Conservation (phyloP, 2,113 vertebrate genomes). For the Herpailurus yagouaroundi region DNA sequence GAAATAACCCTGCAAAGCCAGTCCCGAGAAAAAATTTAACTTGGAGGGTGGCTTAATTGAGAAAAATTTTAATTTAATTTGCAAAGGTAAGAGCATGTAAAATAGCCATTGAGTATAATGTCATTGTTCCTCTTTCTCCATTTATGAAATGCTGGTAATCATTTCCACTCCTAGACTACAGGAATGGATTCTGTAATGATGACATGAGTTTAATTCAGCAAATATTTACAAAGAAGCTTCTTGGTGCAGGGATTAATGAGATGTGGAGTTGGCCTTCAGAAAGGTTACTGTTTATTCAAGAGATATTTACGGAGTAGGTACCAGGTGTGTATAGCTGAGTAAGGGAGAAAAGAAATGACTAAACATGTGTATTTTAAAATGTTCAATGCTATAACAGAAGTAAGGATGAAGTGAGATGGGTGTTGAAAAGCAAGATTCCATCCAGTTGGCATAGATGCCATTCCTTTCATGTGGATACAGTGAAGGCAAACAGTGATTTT, state of each 20-base stretch:
- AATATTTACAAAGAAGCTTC: neutral
- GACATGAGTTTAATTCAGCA: conserved; percentile 1
- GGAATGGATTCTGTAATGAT: neutral
- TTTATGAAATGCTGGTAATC: neutral
- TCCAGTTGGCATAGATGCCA: neutral
- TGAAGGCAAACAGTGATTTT: neutral
- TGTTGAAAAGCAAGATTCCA: neutral
- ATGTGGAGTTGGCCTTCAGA: neutral
- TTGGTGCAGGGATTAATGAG: neutral
- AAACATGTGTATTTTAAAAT: neutral
- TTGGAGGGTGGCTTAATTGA: neutral
- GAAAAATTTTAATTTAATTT: conserved; percentile 34
- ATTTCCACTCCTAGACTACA: neutral
- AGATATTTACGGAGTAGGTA: neutral
- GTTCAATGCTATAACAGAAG: neutral
- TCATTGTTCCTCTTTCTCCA: neutral
- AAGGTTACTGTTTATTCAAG: neutral
- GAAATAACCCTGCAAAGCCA: neutral
- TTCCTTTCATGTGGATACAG: neutral
- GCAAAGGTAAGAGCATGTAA: neutral
- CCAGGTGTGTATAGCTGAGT: neutral
- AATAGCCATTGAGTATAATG: neutral
- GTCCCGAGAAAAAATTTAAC: neutral
- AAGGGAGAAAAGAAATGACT: neutral
- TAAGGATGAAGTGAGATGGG: neutral